These are phyloP conservation scores for Clarias laeviceps DNA, from an alignment of 2,797 vertebrate species.

Conservation along the genomic window DNA sequence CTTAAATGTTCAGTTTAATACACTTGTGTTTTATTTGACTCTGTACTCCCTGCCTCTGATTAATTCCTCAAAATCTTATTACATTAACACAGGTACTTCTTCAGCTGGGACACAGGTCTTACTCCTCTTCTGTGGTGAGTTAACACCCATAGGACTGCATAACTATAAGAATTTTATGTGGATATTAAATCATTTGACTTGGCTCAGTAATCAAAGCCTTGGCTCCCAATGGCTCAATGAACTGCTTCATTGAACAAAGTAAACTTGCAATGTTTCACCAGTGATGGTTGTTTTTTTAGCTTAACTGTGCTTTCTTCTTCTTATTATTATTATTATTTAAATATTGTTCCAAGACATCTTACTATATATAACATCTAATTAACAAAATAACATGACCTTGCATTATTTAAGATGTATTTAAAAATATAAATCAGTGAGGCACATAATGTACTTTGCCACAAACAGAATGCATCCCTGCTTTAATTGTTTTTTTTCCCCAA, in stretches of 20 bases:
- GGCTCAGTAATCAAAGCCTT: not conserved
- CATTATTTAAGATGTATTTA: not conserved
- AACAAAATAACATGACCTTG: not conserved
- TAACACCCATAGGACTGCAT: not conserved
- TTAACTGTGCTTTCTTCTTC: too few relatives aligned
- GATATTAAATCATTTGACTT: not conserved
- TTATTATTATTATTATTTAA: too few relatives aligned
- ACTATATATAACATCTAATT: not conserved
- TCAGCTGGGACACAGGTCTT: conserved; percentile 68
- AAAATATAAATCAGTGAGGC: too few relatives aligned
- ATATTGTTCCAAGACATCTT: not conserved
- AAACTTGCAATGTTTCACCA: not conserved
- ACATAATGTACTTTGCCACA: not conserved
- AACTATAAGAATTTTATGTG: not conserved
- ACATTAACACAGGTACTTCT: conserved; percentile 70
- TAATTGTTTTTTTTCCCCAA: not conserved
- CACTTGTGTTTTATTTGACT: not conserved
- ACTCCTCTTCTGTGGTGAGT: conserved; percentile 81
- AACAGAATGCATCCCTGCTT: not conserved
- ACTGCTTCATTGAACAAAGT: not conserved
- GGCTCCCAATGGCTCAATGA: not conserved
- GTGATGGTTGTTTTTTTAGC: not conserved
- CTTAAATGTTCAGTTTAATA: not conserved
- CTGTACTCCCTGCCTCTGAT: conserved; percentile 38
- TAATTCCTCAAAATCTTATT: conserved; percentile 21